Conservation (phyloP, 1,140 invertebrate species). For the Musca vetustissima region DNA sequence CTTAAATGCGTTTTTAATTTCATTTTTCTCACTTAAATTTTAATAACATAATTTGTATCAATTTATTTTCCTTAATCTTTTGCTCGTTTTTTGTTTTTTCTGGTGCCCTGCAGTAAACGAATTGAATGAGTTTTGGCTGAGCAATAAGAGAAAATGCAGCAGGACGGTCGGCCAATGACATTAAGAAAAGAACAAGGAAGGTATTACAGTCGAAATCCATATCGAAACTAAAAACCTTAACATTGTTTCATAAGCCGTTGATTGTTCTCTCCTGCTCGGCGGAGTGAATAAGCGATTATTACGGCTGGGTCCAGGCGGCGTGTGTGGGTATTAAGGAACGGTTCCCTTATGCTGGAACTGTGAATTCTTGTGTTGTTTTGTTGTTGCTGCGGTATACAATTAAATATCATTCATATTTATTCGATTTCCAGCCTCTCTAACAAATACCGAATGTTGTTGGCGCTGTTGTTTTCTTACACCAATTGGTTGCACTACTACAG, state of each 20-base stretch:
- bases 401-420: slow-evolving; percentile 16
- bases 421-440: slow-evolving; percentile 12
- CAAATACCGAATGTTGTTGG: not conserved
- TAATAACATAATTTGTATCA: slow-evolving; percentile 23
- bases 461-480: no score
- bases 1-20: slow-evolving; percentile 23
- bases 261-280: not conserved
- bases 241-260: slow-evolving; percentile 6
- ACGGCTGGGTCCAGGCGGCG: no score
- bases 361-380: no score
- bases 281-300: no score
- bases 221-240: not conserved
- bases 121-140: not conserved
- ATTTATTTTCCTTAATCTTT: slow-evolving; percentile 11
- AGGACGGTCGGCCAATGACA: no score
- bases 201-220: no score
- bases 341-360: no score
- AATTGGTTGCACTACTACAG: no score
- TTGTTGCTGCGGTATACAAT: no score
- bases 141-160: no score
- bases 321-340: no score
- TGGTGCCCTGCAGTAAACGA: not conserved
- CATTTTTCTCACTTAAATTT: slow-evolving; percentile 23
- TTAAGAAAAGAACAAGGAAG: no score
- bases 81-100: not conserved